These are phyloP conservation scores for Coremacera marginata DNA, from an alignment of 2,888 invertebrate species.

Conservation along the genomic window DNA sequence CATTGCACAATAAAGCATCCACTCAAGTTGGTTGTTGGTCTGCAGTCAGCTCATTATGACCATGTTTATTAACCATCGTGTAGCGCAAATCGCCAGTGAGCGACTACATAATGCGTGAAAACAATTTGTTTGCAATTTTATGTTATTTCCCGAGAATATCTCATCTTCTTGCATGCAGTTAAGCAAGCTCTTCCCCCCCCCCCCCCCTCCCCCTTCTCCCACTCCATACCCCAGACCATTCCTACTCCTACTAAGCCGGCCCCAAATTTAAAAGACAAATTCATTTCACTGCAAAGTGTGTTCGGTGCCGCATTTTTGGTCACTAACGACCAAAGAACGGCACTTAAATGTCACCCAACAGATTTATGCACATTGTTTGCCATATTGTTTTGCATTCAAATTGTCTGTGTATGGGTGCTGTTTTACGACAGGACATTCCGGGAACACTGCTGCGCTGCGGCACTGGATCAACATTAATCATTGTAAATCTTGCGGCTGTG, in stretches of 20 bases:
- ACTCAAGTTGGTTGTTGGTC: constrained; percentile 33
- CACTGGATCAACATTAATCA: constrained; percentile 37
- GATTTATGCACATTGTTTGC: constrained; percentile 59
- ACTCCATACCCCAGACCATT: background rate
- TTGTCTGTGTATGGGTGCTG: background rate
- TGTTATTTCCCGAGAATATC: constrained; percentile 58
- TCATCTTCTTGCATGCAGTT: constrained; percentile 45
- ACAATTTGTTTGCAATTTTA: constrained; percentile 67
- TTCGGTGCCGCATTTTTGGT: constrained; percentile 11
- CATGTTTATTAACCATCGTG: constrained; percentile 43
- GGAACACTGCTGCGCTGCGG: constrained; percentile 26
- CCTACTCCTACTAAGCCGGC: background rate
- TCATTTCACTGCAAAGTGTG: constrained; percentile 26
- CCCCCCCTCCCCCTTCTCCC: constrained; percentile 10
- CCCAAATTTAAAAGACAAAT: constrained; percentile 30
- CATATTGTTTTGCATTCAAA: background rate
- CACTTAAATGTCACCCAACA: constrained; percentile 62
- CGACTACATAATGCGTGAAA: constrained; percentile 60
- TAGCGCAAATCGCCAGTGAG: background rate
- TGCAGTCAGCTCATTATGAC: constrained; percentile 54
- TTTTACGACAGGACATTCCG: constrained; percentile 39
- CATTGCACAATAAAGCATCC: constrained; percentile 22
- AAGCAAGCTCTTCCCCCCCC: constrained; percentile 22
- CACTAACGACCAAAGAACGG: constrained; percentile 40
- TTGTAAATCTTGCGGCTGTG: constrained; percentile 29